Evolutionary conservation across 1,140 invertebrate genomes (phyloP).

Genomic region (Mactra quadrangularis): DNA sequence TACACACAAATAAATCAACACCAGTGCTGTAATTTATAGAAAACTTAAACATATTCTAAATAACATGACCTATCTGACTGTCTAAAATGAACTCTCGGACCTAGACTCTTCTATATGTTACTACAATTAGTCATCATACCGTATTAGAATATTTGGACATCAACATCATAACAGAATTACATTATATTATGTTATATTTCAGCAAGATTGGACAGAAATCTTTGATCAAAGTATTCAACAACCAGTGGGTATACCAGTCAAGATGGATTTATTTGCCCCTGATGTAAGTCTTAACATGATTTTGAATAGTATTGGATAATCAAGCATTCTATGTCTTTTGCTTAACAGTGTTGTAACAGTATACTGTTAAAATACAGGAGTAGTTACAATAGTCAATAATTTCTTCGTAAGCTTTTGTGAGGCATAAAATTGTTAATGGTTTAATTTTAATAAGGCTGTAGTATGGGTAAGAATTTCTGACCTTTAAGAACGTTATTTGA

Average conservation of each 20-base stretch:
- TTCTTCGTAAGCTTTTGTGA: background rate
- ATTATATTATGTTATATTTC: conserved; percentile 34
- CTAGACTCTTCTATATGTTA: background rate
- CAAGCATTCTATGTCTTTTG: background rate
- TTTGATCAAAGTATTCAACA: background rate
- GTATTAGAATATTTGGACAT: background rate
- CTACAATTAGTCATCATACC: background rate
- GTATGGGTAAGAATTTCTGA: no score
- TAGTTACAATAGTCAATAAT: background rate
- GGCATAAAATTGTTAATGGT: background rate
- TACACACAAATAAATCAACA: background rate
- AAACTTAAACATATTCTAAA: background rate
- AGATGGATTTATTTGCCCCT: conserved; percentile 9
- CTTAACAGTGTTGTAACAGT: background rate
- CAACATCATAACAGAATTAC: no score
- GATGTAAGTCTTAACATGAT: conserved; percentile 5
- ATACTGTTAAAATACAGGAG: background rate
- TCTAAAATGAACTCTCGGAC: background rate
- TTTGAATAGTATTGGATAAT: background rate
- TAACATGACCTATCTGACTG: background rate
- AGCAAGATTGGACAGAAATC: conserved; percentile 47
- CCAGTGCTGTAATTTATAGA: background rate
- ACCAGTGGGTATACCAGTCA: conserved; percentile 16
- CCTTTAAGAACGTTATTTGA: no score
- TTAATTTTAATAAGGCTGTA: no score